Evolutionary conservation across 2,888 invertebrate genomes (phyloP), one percentile per base, ranked within the genome.

Genomic region (Polymixis flavicincta): DNA sequence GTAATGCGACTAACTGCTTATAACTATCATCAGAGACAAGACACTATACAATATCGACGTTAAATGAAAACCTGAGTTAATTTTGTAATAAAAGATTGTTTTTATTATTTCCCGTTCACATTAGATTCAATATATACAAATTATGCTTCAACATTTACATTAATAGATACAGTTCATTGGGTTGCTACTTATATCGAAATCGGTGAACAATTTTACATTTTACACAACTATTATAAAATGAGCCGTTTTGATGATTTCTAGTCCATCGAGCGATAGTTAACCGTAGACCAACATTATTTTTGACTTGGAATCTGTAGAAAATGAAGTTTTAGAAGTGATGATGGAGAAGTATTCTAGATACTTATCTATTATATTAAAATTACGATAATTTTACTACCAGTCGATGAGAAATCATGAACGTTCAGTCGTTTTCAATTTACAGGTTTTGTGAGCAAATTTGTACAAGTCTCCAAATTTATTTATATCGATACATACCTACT

Each of bases 71-170:
- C 90, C 92, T 93, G 88, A 84, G 82, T 91, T 80, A 82, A 90
- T 94, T 96, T 96, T 95, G 94, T 96, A 95, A 93, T 96, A 96
- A 96, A 96, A 95, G 92, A 88, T 93, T 92, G 91, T 94, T 95
- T 94, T 95, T 95, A 94, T 95, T 83, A 84, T 78, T 73, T 95
- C 93, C 90, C 93, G 92, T 95, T 95, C 95, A 96, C 95, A 96
- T 95, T 92, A 92, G 90, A 91, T 94, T 95, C 96, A 94, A 95
- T 96, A 96, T 96, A 96, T 96, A 96, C 96, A 96, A 94, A 96
- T 96, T 94, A 95, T 93, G 92, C 91, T 91, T 93, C 91, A 95
- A 95, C 95, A 96, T 96, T 95, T 96, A 96, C 95, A 95, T 90
- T 92, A 91, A 92, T 93, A 93, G 92, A 93, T 94, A 95, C 93